Percentiles rank a stretch among this genome's conserved stretches.
phyloP scores from a whole-genome alignment of 1,140 invertebrate species.

The Nebria ingens region DNA sequence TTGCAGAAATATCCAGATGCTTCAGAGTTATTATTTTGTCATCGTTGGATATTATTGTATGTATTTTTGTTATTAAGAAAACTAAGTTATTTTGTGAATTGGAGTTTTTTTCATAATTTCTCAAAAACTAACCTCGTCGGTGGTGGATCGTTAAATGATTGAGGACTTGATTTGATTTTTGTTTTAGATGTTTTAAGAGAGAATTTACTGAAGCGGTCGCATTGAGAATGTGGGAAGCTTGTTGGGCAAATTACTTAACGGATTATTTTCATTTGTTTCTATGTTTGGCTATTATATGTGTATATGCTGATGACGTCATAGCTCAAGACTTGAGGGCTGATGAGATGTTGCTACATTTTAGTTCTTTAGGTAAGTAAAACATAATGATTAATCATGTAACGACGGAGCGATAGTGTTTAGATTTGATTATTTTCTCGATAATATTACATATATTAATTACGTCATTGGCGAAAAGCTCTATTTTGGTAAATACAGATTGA shows the following conservation, averaged over 20 bases:
- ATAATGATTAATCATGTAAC: background rate
- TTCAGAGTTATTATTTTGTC: constrained; percentile 80
- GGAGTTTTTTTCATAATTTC: too few relatives aligned
- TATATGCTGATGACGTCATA: constrained; percentile 87
- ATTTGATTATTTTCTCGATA: too few relatives aligned
- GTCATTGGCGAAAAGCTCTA: too few relatives aligned
- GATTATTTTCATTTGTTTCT: constrained; percentile 89
- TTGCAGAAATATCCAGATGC: constrained; percentile 72
- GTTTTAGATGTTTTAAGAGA: constrained; percentile 66
- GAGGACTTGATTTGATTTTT: too few relatives aligned
- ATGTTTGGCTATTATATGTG: constrained; percentile 79
- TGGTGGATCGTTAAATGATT: too few relatives aligned
- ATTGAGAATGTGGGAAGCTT: constrained; percentile 86
- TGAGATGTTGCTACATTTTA: constrained; percentile 90
- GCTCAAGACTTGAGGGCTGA: constrained; percentile 81
- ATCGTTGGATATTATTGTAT: constrained; percentile 87
- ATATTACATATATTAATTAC: too few relatives aligned
- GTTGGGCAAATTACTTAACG: constrained; percentile 88
- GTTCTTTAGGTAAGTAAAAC: constrained; percentile 65
- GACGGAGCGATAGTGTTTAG: background rate
- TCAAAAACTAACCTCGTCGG: too few relatives aligned
- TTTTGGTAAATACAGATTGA: too few relatives aligned
- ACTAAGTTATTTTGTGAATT: constrained; percentile 10
- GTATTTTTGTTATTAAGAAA: constrained; percentile 28
- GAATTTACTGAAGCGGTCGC: constrained; percentile 82